phyloP scores from a whole-genome alignment of 2,113 vertebrate species.

The Anguilla japonica region DNA sequence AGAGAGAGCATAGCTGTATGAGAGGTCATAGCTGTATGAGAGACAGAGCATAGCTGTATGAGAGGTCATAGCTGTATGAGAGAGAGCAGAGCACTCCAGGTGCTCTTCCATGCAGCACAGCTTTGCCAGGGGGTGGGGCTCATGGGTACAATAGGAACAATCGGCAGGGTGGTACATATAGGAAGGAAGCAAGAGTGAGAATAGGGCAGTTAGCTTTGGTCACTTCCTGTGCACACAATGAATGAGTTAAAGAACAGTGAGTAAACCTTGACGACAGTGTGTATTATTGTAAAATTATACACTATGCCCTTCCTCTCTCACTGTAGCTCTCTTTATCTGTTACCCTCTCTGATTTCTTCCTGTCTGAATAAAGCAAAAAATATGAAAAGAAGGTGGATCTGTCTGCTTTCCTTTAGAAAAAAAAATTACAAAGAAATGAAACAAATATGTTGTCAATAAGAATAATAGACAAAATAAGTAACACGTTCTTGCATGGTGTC shows the following conservation, averaged over 20 bases:
- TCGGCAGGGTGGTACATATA: background rate
- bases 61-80: background rate
- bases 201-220: background rate
- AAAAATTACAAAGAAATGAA: no score
- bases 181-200: background rate
- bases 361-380: no score
- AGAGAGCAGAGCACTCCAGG: background rate
- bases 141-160: background rate
- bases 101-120: background rate
- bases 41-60: background rate
- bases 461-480: no score
- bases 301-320: background rate
- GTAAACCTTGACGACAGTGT: background rate
- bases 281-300: background rate
- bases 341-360: no score
- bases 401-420: no score
- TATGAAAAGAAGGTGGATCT: no score
- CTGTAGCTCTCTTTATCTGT: background rate
- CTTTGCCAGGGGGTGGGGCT: background rate
- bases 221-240: background rate
- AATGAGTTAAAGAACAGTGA: background rate
- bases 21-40: background rate
- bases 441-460: no score
- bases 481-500: no score
- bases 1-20: background rate